Conservation (phyloP, 2,113 vertebrate species). For the Odocoileus virginianus region DNA sequence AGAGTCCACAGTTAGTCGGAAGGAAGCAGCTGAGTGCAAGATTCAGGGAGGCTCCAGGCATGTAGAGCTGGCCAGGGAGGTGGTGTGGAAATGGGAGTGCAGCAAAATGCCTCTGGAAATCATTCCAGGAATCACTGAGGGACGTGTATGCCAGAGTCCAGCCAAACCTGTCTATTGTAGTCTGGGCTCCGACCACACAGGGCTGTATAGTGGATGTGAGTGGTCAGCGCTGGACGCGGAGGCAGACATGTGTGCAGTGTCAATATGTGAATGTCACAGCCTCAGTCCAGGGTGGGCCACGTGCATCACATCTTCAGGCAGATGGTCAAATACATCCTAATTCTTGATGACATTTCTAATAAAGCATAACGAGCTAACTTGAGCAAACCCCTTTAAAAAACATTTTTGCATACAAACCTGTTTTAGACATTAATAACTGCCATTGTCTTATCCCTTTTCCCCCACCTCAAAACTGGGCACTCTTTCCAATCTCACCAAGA, state of each 20-base stretch:
- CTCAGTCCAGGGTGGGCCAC: rapidly evolving
- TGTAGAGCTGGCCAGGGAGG: not conserved
- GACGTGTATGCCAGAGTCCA: not conserved
- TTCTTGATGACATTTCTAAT: not conserved
- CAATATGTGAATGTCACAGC: not conserved
- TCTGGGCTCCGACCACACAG: not conserved
- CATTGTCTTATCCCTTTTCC: not conserved
- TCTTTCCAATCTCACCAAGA: not conserved
- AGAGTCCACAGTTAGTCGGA: not conserved
- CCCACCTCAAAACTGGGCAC: not conserved
- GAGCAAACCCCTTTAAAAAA: not conserved
- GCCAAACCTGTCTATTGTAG: not conserved
- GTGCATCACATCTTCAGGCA: not conserved
- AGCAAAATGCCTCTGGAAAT: slow-evolving; percentile 16
- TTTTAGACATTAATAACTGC: not conserved
- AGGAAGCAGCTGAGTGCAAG: slow-evolving; percentile 5
- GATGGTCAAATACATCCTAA: not conserved
- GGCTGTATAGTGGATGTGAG: not conserved
- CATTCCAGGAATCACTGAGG: not conserved
- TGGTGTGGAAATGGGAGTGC: not conserved
- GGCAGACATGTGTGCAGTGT: rapidly evolving
- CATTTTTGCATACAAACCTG: not conserved
- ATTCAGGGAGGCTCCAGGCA: slow-evolving; percentile 42
- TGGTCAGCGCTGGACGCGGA: not conserved
- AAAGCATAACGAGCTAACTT: not conserved